Conservation (phyloP, 2,888 invertebrate genomes). For the Galerucella nymphaeae region DNA sequence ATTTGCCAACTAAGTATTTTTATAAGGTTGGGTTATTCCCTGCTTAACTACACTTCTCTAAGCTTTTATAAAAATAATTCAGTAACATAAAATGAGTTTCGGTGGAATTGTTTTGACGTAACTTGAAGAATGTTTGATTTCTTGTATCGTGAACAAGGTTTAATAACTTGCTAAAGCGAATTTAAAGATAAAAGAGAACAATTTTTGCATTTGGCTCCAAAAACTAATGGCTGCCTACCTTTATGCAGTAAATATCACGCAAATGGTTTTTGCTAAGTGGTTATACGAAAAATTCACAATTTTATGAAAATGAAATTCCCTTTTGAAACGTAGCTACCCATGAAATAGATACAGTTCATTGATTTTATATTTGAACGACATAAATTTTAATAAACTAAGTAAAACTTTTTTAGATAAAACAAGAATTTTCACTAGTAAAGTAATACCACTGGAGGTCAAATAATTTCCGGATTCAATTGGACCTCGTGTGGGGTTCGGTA, state of each 20-base stretch:
- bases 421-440: no score
- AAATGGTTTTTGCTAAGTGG: constrained; percentile 1
- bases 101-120: constrained; percentile 9
- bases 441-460: no score
- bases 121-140: constrained; percentile 7
- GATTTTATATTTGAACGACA: no score
- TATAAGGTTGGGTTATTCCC: no score
- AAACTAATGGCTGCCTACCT: constrained; percentile 6
- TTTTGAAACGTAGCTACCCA: neutral
- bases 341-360: no score
- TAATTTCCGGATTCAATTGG: no score
- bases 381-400: no score
- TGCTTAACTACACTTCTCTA: no score
- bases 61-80: neutral
- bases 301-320: neutral
- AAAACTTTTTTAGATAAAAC: no score
- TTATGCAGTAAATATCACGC: constrained; percentile 1
- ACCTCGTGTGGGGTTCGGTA: no score
- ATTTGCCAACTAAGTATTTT: no score
- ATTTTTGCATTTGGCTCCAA: constrained; percentile 14
- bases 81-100: neutral
- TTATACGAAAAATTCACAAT: neutral
- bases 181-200: constrained; percentile 9
- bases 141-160: constrained; percentile 14
- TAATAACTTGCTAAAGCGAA: constrained; percentile 15